Conservation (phyloP, 2,113 vertebrate species). For the Ciconia stormi region DNA sequence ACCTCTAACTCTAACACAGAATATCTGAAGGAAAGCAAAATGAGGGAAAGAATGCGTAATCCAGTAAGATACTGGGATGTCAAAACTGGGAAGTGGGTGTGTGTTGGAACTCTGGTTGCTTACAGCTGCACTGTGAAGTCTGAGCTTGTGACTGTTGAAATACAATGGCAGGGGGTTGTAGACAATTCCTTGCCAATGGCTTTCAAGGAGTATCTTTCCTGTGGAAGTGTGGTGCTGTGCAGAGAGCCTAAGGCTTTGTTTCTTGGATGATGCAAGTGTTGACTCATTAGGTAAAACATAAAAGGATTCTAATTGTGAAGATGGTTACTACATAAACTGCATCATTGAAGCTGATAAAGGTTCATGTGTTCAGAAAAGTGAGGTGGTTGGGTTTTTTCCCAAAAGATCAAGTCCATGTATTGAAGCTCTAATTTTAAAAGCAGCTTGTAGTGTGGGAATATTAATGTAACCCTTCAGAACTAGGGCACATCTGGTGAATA, state of each 20-base stretch:
- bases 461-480: constrained; percentile 51
- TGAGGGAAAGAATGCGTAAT: neutral
- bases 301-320: neutral
- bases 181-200: neutral
- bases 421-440: constrained; percentile 37
- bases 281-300: neutral
- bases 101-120: accelerated
- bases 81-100: neutral
- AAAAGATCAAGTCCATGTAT: neutral
- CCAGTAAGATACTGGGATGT: neutral
- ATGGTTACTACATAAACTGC: neutral
- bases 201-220: neutral
- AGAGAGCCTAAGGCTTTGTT: neutral
- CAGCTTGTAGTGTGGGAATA: constrained; percentile 34
- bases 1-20: neutral
- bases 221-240: neutral
- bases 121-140: neutral
- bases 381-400: neutral
- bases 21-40: neutral
- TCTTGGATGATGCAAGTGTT: neutral
- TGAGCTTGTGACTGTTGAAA: neutral
- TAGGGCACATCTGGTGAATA: constrained; percentile 49
- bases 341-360: neutral
- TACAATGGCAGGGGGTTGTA: neutral
- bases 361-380: neutral